Evolutionary conservation across 1,140 invertebrate species (phyloP), one percentile per base, ranked within the genome.

Genomic region (Euschistus heros): DNA sequence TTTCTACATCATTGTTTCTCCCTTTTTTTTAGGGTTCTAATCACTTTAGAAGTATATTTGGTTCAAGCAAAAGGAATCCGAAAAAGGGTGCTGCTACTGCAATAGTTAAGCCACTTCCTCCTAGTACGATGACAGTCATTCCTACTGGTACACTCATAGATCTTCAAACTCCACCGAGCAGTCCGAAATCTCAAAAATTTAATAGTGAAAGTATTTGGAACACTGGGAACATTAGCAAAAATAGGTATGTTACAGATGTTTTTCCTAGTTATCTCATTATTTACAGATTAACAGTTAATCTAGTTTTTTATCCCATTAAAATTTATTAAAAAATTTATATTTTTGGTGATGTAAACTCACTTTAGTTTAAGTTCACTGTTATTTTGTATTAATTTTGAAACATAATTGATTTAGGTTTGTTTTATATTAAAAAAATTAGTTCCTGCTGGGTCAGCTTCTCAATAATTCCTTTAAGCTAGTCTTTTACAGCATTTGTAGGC

Each of bases 171-270:
- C 85, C 86, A 1, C 84, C 85, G 0, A 84, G 82, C 65, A 87
- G 85, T 15, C 86, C 86, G 30, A 86, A 84, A 2, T 84, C 85
- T 33, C 86, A 85, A 8, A 86, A 84, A 7, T 79, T 84, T 59
- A 86, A 85, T 0, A 86, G 83, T 70, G 85, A 84, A 59, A 87
- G 84, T 27, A 84, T 86, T 72, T 80, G 81, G n/a, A 82, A 81
- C 24, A 80, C 80, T 24, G 44, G 14, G 13, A 66, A 42, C 27
- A 24, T 46, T 55, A 64, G 54, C 59, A 61, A 27, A 24, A 50
- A n/a, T 59, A 59, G 63, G 67, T 62, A 47, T 57, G 30, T 33
- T 54, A 5, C 5, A 37, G 7, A 4, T 37, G 33, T 37, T 37
- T 37, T 37, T 37, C 33, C 8, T 10, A 13, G 33, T 37, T 13